Conservation (phyloP, 2,113 vertebrate genomes). For the Tachuris rubrigastra region DNA sequence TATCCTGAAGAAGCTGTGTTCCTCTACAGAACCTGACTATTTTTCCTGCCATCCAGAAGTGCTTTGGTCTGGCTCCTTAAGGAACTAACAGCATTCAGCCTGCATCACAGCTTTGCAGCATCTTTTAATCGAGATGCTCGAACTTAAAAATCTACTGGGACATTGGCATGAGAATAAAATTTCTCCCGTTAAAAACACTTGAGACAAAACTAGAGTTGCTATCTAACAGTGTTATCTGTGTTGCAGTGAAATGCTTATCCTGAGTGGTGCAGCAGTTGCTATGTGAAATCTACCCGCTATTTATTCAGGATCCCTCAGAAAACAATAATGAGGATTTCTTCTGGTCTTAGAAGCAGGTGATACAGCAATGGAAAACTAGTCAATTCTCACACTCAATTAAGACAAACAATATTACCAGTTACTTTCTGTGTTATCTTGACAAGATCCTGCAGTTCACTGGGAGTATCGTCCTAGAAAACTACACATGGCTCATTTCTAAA, state of each 20-base stretch:
- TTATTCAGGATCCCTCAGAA: not conserved
- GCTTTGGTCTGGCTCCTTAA: not conserved
- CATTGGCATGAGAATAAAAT: not conserved
- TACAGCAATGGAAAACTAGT: not conserved
- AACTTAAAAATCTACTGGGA: not conserved
- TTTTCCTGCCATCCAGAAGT: not conserved
- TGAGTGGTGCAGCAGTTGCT: not conserved
- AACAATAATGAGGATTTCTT: accelerated
- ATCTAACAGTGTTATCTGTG: not conserved
- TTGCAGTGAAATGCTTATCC: not conserved
- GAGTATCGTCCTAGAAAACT: not conserved
- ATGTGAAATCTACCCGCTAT: not conserved
- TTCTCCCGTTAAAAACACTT: not conserved
- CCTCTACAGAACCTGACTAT: not conserved
- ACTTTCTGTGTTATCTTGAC: not conserved
- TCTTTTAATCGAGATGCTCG: not conserved
- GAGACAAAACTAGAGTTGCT: not conserved
- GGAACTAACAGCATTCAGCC: not conserved
- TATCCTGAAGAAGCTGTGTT: not conserved
- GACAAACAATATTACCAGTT: not conserved
- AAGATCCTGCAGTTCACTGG: not conserved
- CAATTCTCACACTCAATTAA: not conserved
- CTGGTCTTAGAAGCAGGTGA: not conserved
- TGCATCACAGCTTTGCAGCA: not conserved
- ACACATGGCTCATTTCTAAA: not conserved